These are phyloP conservation scores for Fregata magnificens DNA, from an alignment of 2,113 vertebrate genomes.

Conservation along the genomic window DNA sequence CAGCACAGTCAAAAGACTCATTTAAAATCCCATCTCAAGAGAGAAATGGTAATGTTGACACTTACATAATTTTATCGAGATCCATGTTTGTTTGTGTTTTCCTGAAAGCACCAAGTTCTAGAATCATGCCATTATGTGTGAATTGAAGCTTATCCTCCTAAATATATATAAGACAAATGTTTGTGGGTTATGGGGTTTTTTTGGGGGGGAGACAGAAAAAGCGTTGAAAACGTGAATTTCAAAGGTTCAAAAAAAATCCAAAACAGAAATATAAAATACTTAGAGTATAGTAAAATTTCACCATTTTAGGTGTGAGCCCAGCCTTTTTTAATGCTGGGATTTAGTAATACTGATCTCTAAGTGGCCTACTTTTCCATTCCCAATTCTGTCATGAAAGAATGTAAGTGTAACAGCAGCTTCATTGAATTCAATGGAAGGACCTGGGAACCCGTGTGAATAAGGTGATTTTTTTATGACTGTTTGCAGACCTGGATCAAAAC, in stretches of 20 bases:
- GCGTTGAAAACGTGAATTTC: neutral
- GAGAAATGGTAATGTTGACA: neutral
- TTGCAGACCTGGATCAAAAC: neutral
- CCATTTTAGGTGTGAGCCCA: neutral
- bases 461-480: neutral
- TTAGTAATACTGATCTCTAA: neutral
- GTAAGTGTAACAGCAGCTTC: neutral
- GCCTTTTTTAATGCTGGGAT: neutral
- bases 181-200: neutral
- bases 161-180: neutral
- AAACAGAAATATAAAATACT: neutral
- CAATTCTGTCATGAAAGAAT: neutral
- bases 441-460: neutral
- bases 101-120: neutral
- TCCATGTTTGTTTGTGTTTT: neutral
- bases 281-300: neutral
- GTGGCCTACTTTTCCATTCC: neutral
- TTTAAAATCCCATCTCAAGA: neutral
- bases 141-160: neutral
- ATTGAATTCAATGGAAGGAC: neutral
- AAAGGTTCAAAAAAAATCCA: neutral
- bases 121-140: neutral
- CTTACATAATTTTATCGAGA: neutral
- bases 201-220: neutral
- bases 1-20: neutral